Evolutionary conservation across 1,140 invertebrate genomes (phyloP), one percentile per base, ranked within the genome.

Genomic region (Bombus affinis): DNA sequence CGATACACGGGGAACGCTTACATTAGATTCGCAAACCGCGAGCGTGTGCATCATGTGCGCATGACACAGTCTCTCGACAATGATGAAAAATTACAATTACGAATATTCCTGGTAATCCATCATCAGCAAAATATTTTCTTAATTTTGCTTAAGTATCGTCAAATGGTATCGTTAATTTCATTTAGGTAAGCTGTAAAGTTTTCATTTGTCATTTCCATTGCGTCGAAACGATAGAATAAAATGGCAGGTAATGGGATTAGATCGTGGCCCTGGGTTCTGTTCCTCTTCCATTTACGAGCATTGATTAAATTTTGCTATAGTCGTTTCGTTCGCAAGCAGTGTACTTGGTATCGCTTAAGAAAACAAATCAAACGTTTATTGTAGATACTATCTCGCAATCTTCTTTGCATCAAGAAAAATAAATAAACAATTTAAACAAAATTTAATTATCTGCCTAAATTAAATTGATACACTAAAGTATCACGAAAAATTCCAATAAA

Each of bases 41-140:
- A 53, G 53, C 8, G n/a, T 35, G 35, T 37, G 25, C 25, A 71
- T 78, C 66, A 32, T 68, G 39, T 22, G 66, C 22, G 12, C 37
- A n/a, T 32, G 75, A 59, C n/a, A 57, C 71, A 78, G 78, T 83
- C 65, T 57, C 74, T 35, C n/a, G 74, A 44, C 75, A 70, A 78
- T 71, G 66, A 78, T 44, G 82, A 37, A 18, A 71, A 83, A 59
- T 53, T 59, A 78, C 25, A 44, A 28, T 28, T 28, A 28, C 13
- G 25, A 39, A 22, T 47, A 53, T 65, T 0, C 25, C 8, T 25
- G 59, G 1, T 18, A 37, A 32, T 22, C 28, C 9, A 2, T 12
- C 32, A 4, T 9, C 18, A 22, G 1, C 15, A 25, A 28, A 74
- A 44, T 74, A 37, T 74, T 73, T 81, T 74, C 42, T 74, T 62